These are phyloP conservation scores for Hyperopisus bebe DNA, from an alignment of 2,113 vertebrate species.

Conservation along the genomic window DNA sequence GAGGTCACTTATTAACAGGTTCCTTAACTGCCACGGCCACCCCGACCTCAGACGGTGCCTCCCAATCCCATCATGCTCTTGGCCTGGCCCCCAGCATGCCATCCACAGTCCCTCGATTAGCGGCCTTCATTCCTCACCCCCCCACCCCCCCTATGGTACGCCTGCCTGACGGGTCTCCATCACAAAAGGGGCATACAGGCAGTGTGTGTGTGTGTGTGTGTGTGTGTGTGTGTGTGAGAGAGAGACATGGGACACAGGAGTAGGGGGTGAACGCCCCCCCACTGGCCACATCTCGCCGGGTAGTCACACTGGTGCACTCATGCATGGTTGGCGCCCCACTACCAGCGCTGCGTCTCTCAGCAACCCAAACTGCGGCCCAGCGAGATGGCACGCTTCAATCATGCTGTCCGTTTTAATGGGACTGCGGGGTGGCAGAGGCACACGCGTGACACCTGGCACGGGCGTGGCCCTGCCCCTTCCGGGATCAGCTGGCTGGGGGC, in stretches of 20 bases:
- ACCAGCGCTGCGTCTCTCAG: not conserved
- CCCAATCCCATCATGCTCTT: constrained; percentile 42
- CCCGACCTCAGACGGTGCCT: constrained; percentile 45
- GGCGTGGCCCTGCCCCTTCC: not conserved
- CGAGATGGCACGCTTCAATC: not conserved
- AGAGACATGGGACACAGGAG: not conserved
- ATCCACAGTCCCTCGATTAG: not conserved
- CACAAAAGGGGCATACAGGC: constrained; percentile 23
- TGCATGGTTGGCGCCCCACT: not conserved
- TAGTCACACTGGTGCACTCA: constrained; percentile 19
- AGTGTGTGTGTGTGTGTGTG: constrained; percentile 21
- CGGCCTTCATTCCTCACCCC: constrained; percentile 54
- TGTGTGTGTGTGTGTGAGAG: constrained; percentile 10
- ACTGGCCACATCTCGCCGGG: constrained; percentile 23
- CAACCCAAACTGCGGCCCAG: not conserved
- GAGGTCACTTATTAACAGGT: constrained; percentile 62
- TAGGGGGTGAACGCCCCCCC: constrained; percentile 26
- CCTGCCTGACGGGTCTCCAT: constrained; percentile 31
- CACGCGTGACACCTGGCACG: not conserved
- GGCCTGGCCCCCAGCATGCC: constrained; percentile 36
- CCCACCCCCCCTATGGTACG: constrained; percentile 24
- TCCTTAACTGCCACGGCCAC: constrained; percentile 50
- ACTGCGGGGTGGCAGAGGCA: not conserved
- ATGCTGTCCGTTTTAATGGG: not conserved
- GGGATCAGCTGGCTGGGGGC: not conserved